Conservation (phyloP, 2,888 invertebrate species). For the Erannis defoliaria region DNA sequence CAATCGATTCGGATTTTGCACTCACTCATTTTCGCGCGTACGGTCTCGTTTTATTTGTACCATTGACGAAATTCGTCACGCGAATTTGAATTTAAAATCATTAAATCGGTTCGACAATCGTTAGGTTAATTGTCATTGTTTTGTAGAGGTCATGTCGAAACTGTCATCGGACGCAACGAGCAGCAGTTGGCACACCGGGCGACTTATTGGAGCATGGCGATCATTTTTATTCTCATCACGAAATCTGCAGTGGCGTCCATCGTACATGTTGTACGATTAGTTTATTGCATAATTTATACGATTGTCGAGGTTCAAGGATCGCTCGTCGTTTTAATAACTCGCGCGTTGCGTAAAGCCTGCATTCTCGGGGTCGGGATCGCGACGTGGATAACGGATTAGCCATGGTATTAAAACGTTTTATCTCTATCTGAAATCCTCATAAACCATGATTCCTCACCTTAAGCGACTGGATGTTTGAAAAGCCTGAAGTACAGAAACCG, state of each 20-base stretch:
- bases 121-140: slow-evolving; percentile 72
- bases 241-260: slow-evolving; percentile 60
- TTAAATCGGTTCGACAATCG: slow-evolving; percentile 62
- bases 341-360: slow-evolving; percentile 37
- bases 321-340: slow-evolving; percentile 52
- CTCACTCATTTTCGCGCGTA: slow-evolving; percentile 66
- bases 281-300: slow-evolving; percentile 69
- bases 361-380: slow-evolving; percentile 42
- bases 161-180: slow-evolving; percentile 63
- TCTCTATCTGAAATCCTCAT: slow-evolving; percentile 45
- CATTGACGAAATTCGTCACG: slow-evolving; percentile 56
- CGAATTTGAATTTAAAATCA: slow-evolving; percentile 60
- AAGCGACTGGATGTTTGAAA: slow-evolving; percentile 41
- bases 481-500: slow-evolving; percentile 23
- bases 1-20: slow-evolving; percentile 69
- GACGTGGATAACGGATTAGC: slow-evolving; percentile 48
- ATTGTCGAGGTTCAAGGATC: slow-evolving; percentile 63
- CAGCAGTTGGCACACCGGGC: slow-evolving; percentile 71
- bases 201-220: slow-evolving; percentile 81
- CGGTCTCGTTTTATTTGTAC: slow-evolving; percentile 66
- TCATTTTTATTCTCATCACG: slow-evolving; percentile 79
- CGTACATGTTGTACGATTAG: slow-evolving; percentile 70
- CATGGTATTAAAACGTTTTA: slow-evolving; percentile 48
- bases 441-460: slow-evolving; percentile 45
- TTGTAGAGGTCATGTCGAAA: slow-evolving; percentile 75